Percentiles rank a stretch among this genome's conserved stretches.
These are phyloP conservation scores for Squalus acanthias DNA, from an alignment of 2,797 vertebrate genomes.

Conservation along the genomic window DNA sequence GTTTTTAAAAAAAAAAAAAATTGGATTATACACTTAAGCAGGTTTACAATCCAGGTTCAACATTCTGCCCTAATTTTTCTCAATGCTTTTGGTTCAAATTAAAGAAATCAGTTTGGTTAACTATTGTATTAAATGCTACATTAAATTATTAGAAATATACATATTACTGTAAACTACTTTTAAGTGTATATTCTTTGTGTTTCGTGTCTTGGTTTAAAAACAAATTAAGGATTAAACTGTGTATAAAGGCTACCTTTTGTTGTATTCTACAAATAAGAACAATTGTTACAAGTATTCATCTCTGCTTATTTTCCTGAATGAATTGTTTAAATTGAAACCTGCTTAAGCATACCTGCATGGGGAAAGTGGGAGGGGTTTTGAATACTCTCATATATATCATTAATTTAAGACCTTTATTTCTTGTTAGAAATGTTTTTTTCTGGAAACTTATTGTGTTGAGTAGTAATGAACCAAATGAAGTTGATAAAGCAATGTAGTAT, in stretches of 20 bases:
- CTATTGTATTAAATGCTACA: neutral
- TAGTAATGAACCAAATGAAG: neutral
- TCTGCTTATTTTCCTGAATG: slow-evolving; percentile 22
- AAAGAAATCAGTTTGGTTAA: neutral
- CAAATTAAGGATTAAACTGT: neutral
- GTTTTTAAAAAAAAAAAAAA: neutral
- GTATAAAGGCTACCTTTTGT: slow-evolving; percentile 11
- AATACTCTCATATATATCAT: slow-evolving; percentile 2
- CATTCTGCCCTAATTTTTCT: neutral
- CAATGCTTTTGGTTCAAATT: neutral
- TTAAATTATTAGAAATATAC: slow-evolving; percentile 28
- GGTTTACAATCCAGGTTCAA: neutral
- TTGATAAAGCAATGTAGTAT: neutral
- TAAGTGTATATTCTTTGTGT: slow-evolving; percentile 14
- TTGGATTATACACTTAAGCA: neutral
- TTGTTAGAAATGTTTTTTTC: neutral
- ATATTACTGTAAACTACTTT: slow-evolving; percentile 7
- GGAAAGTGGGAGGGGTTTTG: neutral
- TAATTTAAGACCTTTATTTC: slow-evolving; percentile 16
- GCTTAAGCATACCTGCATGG: slow-evolving; percentile 28
- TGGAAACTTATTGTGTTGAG: slow-evolving; percentile 11
- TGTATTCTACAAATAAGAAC: neutral
- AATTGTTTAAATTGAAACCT: neutral
- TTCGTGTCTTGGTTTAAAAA: neutral
- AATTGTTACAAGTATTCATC: slow-evolving; percentile 23